Evolutionary conservation across 2,888 invertebrate genomes (phyloP), one percentile per base, ranked within the genome.

Genomic region (Ypsolopha sequella): DNA sequence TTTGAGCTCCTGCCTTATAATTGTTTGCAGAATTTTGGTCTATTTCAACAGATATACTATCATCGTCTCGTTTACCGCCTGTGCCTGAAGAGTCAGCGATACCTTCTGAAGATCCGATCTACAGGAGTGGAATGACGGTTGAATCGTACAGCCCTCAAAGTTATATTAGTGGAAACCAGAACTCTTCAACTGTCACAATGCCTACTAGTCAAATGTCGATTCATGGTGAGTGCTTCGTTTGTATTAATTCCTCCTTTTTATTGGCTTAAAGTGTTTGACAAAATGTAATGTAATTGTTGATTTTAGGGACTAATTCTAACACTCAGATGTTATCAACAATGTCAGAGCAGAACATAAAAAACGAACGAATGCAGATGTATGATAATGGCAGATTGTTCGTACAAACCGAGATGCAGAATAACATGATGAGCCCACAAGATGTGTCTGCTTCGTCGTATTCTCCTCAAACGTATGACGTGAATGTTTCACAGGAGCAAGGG

Each of bases 71-170:
- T 46, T 70, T 91, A 63, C 88, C 90, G 55, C 85, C 90, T 13
- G 89, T 91, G 54, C 90, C 90, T 6, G 90, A 91, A 63, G 91
- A 91, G 65, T 79, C 82, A 51, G 66, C 88, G 41, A 58, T 84
- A 36, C 65, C 76, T 43, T 54, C 76, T 33, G 90, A 90, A 57
- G 90, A 90, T 54, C 65, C 85, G 47, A 69, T 89, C 69, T 87
- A 88, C 59, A 66, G 82, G 52, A 66, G 71, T 55, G 70, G 70
- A 13, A 87, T 89, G 73, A 76, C 84, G 41, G 76, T 80, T 55
- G 84, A 82, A 62, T 59, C 78, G 1, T 84, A 80, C 64, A 65
- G 64, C 46, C 60, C 73, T 14, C 76, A 78, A 54, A 68, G 69
- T 36, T 85, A 76, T 60, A 66, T 73, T 56, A 56, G 64, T 52